Base-by-base conservation (phyloP, 1,140 invertebrate species). In the Andrena cerasifolii region DNA sequence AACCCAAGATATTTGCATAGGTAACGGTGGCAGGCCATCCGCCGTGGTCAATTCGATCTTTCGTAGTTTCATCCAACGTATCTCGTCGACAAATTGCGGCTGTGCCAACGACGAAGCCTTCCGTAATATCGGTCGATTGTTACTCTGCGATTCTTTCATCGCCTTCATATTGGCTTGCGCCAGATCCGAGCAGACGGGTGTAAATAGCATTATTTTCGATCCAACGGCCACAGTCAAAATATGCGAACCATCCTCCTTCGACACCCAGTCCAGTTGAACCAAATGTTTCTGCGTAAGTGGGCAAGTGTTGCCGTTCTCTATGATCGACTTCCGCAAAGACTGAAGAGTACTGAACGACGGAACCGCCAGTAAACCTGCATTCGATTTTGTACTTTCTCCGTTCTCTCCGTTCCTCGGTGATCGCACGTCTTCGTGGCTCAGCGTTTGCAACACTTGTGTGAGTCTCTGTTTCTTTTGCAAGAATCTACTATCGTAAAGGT, bases 1-100 rank as follows among this genome's bases (percentile, higher is more conserved):
- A 0, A 99, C 98, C 99, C 99, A 99, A 0, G 98, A 99, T 79
- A 99, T 97, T 89, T 99, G 98, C 96, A 99, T 99, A 0, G 99
- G 99, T 18, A 99, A 90, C 0, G 99, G 98, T 40, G 98, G 97
- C 51, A 99, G 91, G 0, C 98, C 98, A 90, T 99, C 99, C 0
- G 98, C 99, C 0, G 99, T 99, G 70, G 96, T 95, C 8, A 99
- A 88, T 82, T 98, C 96, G 28, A 99, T 97, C 78, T 97, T 96
- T 6, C 98, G 93, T 18, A 99, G 92, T 87, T 98, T 98, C 97
- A 99, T 99, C 99, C 98, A 99, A 59, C 97, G 95, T 74, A 97
- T 97, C 91, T 97, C 96, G 85, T 97, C 96, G 16, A 96, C 95
- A 86, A 97, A 97, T 75, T 97, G 94, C 0, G 96, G 96, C 21